A percentile compares a stretch with the other conserved stretches of the same genome.
These are phyloP conservation scores for Poecilia wingei DNA, from an alignment of 2,797 vertebrate genomes.

Conservation along the genomic window DNA sequence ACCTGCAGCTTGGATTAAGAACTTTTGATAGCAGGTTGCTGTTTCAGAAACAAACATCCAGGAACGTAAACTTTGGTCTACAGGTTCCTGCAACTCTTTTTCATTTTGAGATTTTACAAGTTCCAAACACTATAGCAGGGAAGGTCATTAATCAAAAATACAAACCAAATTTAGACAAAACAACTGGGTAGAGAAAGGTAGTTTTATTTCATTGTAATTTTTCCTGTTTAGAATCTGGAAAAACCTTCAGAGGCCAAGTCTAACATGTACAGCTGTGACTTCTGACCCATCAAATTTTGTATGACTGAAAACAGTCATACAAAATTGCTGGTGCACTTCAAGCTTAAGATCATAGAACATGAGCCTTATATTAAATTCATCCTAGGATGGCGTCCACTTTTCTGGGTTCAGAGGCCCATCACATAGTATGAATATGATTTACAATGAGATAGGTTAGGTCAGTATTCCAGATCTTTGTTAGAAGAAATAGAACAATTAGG, in stretches of 20 bases:
- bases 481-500: not conserved
- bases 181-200: not conserved
- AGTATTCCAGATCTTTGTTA: not conserved
- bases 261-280: not conserved
- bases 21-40: not conserved
- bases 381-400: not conserved
- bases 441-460: not conserved
- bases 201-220: not conserved
- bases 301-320: not conserved
- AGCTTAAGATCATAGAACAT: not conserved
- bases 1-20: not conserved
- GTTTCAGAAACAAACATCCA: not conserved
- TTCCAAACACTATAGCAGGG: not conserved
- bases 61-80: not conserved
- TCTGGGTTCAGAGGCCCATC: not conserved
- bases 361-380: no score
- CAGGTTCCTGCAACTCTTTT: not conserved
- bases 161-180: not conserved
- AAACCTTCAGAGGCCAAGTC: not conserved
- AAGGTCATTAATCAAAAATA: no score
- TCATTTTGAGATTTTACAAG: not conserved
- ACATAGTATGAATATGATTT: not conserved
- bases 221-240: not conserved
- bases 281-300: not conserved
- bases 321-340: not conserved